Percentiles rank a stretch among this genome's conserved stretches.
Conservation (phyloP, 2,888 invertebrate species). For the Diarsia mendica region DNA sequence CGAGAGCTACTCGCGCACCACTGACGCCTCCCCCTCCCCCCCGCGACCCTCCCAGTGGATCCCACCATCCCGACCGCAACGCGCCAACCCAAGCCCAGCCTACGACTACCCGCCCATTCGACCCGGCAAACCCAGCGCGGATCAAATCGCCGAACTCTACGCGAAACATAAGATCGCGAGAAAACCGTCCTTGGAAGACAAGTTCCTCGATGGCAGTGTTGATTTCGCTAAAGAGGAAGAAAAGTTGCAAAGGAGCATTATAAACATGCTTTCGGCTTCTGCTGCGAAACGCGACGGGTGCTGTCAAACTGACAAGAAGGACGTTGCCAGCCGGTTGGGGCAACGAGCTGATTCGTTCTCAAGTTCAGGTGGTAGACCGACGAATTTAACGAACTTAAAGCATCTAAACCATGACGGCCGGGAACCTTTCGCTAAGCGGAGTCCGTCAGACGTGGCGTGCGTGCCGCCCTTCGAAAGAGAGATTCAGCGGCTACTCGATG, state of each 20-base stretch:
- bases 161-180: conserved; percentile 84
- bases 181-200: conserved; percentile 84
- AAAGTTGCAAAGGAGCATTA: conserved; percentile 87
- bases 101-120: conserved; percentile 91
- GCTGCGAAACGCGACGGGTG: conserved; percentile 91
- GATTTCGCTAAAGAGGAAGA: conserved; percentile 87
- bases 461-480: conserved; percentile 94
- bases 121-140: conserved; percentile 79
- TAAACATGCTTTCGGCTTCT: conserved; percentile 89
- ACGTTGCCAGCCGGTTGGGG: conserved; percentile 83
- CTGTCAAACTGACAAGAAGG: conserved; percentile 92
- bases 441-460: conserved; percentile 88
- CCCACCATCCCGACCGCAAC: conserved; percentile 84
- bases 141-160: conserved; percentile 84
- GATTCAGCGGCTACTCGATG: conserved; percentile 94
- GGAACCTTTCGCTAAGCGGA: conserved; percentile 86
- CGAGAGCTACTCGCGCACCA: conserved; percentile 95
- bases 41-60: conserved; percentile 90
- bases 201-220: conserved; percentile 81
- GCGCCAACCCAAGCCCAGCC: conserved; percentile 89
- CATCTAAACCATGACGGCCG: conserved; percentile 88
- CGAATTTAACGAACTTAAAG: conserved; percentile 88
- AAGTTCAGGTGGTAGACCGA: conserved; percentile 87
- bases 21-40: conserved; percentile 92
- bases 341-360: conserved; percentile 89